These are phyloP conservation scores for Camponotus vicinus DNA, from an alignment of 1,140 invertebrate species.

Conservation along the genomic window DNA sequence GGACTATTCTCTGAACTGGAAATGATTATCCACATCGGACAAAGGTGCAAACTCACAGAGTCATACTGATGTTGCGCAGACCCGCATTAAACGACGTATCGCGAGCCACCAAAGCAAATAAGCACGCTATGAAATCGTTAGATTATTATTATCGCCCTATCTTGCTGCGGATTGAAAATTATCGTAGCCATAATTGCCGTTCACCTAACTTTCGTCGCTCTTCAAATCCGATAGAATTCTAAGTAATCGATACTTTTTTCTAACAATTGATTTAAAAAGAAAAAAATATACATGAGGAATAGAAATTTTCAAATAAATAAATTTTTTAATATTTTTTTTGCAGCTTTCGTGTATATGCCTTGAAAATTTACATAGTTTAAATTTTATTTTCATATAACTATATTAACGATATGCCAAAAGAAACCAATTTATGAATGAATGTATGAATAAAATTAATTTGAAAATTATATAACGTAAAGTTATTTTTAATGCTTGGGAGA, in stretches of 20 bases:
- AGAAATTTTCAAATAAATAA: background rate
- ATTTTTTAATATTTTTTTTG: background rate
- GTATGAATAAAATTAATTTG: background rate
- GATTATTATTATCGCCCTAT: slow-evolving; percentile 16
- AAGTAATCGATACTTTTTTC: background rate
- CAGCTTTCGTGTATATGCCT: background rate
- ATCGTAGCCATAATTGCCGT: background rate
- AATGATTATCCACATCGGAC: slow-evolving; percentile 66
- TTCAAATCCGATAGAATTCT: background rate
- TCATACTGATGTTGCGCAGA: slow-evolving; percentile 40
- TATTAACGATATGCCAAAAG: background rate
- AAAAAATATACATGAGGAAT: background rate
- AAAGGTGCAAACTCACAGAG: slow-evolving; percentile 68
- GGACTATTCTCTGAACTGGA: slow-evolving; percentile 55
- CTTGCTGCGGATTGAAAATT: slow-evolving; percentile 49
- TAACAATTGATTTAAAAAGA: background rate
- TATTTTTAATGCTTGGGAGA: slow-evolving; percentile 14
- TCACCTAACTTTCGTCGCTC: background rate
- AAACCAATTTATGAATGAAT: background rate
- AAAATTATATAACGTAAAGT: background rate
- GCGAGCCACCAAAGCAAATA: slow-evolving; percentile 31
- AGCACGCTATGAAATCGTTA: slow-evolving; percentile 39
- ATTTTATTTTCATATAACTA: background rate
- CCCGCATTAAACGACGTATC: slow-evolving; percentile 61
- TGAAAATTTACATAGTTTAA: background rate